Evolutionary conservation across 2,113 vertebrate species (phyloP).

Genomic region (Rattus rattus): DNA sequence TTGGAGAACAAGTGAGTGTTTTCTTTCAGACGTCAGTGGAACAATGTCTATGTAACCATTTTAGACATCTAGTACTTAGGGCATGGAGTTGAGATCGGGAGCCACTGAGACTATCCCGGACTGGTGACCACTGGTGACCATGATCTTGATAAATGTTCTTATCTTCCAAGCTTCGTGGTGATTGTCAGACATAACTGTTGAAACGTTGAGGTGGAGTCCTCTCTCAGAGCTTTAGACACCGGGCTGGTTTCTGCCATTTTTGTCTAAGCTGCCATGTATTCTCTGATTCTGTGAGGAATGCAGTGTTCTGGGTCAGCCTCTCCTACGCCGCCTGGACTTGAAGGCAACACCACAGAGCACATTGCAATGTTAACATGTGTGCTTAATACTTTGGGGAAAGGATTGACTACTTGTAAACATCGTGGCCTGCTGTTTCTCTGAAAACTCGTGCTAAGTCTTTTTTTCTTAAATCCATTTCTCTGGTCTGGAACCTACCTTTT

Average conservation of each 20-base stretch:
- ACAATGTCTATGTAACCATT: slow-evolving; percentile 65
- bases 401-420: slow-evolving; percentile 26
- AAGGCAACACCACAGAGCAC: not conserved
- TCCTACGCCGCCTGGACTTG: not conserved
- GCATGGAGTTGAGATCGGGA: slow-evolving; percentile 36
- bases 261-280: not conserved
- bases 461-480: slow-evolving; percentile 43
- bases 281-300: not conserved
- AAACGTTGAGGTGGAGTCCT: not conserved
- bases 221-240: not conserved
- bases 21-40: slow-evolving; percentile 69
- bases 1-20: slow-evolving; percentile 42
- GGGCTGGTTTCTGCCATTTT: not conserved
- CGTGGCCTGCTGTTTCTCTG: slow-evolving; percentile 39
- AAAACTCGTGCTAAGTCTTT: not conserved
- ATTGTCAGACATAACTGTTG: not conserved
- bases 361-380: slow-evolving; percentile 22
- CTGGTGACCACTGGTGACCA: not conserved
- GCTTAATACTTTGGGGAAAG: not conserved
- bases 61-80: slow-evolving; percentile 55
- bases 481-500: not conserved
- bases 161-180: not conserved
- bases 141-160: slow-evolving; percentile 26
- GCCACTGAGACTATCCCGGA: not conserved
- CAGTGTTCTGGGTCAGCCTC: not conserved